Percentiles rank a stretch among this genome's conserved stretches.
Conservation (phyloP, 1,140 invertebrate genomes). For the Nasonia longicornis region DNA sequence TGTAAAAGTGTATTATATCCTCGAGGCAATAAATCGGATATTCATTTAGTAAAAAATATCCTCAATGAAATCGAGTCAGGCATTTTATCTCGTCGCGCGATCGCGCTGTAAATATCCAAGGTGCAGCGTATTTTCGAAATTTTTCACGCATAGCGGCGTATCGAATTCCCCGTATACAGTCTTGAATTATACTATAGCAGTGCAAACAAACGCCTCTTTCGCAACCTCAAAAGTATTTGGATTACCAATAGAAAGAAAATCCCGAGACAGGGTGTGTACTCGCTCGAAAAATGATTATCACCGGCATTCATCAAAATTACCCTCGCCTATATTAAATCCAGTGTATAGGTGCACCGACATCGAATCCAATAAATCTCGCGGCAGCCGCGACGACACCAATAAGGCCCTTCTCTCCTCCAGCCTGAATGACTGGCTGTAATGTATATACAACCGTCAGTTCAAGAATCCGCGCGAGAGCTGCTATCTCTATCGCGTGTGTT, state of each 20-base stretch:
- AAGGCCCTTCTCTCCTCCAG: not conserved
- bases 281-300: not conserved
- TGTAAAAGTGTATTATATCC: no score
- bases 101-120: not conserved
- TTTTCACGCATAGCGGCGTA: not conserved
- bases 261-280: not conserved
- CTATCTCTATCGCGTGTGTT: constrained; percentile 2
- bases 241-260: not conserved
- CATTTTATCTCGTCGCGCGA: not conserved
- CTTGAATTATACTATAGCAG: not conserved
- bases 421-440: not conserved
- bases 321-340: no score
- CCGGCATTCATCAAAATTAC: not conserved
- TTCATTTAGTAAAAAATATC: not conserved
- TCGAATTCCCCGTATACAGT: not conserved
- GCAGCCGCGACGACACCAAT: not conserved
- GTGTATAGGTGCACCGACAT: not conserved
- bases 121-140: not conserved
- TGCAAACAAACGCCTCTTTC: not conserved
- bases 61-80: not conserved
- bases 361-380: not conserved
- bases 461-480: not conserved
- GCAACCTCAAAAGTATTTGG: not conserved
- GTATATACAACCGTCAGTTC: not conserved
- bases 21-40: no score